Evolutionary conservation across 2,888 invertebrate species (phyloP).

Genomic region (Aelia acuminata): DNA sequence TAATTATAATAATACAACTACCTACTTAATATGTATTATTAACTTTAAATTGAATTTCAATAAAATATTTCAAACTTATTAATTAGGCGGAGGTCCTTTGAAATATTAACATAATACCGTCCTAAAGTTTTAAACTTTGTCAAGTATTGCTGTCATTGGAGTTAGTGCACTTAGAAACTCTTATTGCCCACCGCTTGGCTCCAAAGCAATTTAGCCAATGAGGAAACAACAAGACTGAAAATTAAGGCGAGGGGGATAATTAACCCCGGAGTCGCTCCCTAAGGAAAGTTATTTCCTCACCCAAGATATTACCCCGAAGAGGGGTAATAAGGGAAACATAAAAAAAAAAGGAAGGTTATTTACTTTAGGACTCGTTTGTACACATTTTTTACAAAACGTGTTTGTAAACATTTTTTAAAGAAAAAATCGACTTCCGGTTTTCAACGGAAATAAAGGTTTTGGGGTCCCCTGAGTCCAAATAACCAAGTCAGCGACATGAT

Average conservation of each 20-base stretch:
- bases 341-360: slow-evolving; percentile 29
- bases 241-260: slow-evolving; percentile 5
- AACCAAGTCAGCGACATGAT: too few relatives aligned
- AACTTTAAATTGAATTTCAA: not conserved
- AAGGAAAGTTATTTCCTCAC: not conserved
- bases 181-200: not conserved
- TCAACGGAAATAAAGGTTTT: too few relatives aligned
- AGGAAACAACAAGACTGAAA: slow-evolving; percentile 37
- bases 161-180: slow-evolving; percentile 10
- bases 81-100: not conserved
- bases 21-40: not conserved
- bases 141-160: slow-evolving; percentile 23
- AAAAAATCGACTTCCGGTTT: too few relatives aligned
- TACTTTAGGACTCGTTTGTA: not conserved
- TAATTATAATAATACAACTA: too few relatives aligned
- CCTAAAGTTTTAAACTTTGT: not conserved
- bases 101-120: not conserved
- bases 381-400: too few relatives aligned
- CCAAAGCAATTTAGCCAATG: slow-evolving; percentile 26
- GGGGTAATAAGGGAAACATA: slow-evolving; percentile 22
- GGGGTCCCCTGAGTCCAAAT: too few relatives aligned
- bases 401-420: too few relatives aligned
- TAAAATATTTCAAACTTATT: not conserved
- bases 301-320: not conserved
- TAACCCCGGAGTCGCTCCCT: not conserved